Base-by-base conservation (phyloP, 2,113 vertebrate species). In the Empidonax alnorum region DNA sequence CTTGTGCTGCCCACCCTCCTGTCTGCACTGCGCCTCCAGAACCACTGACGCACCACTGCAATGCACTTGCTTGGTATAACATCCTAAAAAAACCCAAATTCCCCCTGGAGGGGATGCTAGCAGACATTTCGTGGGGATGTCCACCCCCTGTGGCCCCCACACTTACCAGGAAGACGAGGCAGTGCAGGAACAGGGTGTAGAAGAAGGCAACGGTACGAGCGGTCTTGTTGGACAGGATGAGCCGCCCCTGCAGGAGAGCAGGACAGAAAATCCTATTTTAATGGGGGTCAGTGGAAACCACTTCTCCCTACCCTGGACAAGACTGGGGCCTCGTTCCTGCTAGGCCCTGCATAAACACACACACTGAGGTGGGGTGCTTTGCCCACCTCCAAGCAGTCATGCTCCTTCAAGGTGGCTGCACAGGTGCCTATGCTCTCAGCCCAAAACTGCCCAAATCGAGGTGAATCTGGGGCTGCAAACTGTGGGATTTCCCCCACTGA, bases 181-280 rank as follows among this genome's bases (percentile, higher is more conserved):
- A 99, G 71, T 99, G 99, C 84, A 99, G 98, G 77, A 99, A 96
- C 39, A 99, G 97, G 1, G 98, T 99, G 98, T 99, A 99, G 98
- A 99, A 99, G 97, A 99, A 99, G 72, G 99, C 98, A 14, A 99
- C 47, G 24, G 99, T 99, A n/a, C 99, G 98, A 6, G 99, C 99
- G 42, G 98, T 96, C 96, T 99, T 99, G 97, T 98, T 99, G 96
- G 99, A 99, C 62, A 99, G 98, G 95, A 99, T 98, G 93, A 98
- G 98, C 25, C 98, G 97, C 2, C 99, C 99, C 99, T 99, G 97
- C 42, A 55, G 84, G 3, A 30, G 27, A 66, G 37, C 56, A 88
- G 63, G 35, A 28, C 0, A 13, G 53, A 67, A 79, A 87, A 73
- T 16, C 59, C 67, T 49, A 5, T 41, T 65, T 79, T 2, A 39